Conservation (phyloP, 92 coral and sea anemone species). For the Montipora capitata region DNA sequence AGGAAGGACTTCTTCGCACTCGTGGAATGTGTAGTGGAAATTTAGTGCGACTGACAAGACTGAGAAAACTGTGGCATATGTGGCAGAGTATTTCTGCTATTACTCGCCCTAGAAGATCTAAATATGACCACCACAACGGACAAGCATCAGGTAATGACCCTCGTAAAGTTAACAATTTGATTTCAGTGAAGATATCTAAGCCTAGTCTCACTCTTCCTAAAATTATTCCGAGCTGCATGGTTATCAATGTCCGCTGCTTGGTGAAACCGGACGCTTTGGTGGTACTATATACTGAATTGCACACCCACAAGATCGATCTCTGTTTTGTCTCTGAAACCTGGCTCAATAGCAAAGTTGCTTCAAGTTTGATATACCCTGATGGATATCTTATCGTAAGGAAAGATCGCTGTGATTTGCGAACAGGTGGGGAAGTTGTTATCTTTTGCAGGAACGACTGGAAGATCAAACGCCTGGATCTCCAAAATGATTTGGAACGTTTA, state of each 20-base stretch:
- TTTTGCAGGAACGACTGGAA: slow-evolving; percentile 57
- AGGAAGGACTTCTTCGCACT: background rate
- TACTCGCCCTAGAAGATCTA: slow-evolving; percentile 21
- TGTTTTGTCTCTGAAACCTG: slow-evolving; percentile 70
- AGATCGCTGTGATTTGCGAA: slow-evolving; percentile 26
- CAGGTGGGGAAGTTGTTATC: slow-evolving; percentile 62
- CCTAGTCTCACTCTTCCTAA: slow-evolving; percentile 61
- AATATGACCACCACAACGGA: slow-evolving; percentile 4
- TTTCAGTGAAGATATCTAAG: slow-evolving; percentile 8
- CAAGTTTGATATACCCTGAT: slow-evolving; percentile 35
- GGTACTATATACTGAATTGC: slow-evolving; percentile 70
- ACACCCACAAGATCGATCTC: slow-evolving; percentile 60
- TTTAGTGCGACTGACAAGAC: slow-evolving; percentile 17
- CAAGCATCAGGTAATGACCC: background rate
- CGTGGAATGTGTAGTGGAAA: background rate
- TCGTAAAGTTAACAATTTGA: background rate
- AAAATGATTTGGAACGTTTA: slow-evolving; percentile 44
- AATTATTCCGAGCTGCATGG: background rate
- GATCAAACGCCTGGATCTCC: slow-evolving; percentile 6
- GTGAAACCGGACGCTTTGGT: slow-evolving; percentile 71
- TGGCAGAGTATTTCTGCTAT: slow-evolving; percentile 11
- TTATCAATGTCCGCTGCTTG: slow-evolving; percentile 72
- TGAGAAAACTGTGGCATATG: slow-evolving; percentile 19
- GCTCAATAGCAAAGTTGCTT: slow-evolving; percentile 27
- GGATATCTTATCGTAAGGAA: slow-evolving; percentile 57